phyloP scores from a whole-genome alignment of 1,140 invertebrate species.

The Hormaphis cornu region DNA sequence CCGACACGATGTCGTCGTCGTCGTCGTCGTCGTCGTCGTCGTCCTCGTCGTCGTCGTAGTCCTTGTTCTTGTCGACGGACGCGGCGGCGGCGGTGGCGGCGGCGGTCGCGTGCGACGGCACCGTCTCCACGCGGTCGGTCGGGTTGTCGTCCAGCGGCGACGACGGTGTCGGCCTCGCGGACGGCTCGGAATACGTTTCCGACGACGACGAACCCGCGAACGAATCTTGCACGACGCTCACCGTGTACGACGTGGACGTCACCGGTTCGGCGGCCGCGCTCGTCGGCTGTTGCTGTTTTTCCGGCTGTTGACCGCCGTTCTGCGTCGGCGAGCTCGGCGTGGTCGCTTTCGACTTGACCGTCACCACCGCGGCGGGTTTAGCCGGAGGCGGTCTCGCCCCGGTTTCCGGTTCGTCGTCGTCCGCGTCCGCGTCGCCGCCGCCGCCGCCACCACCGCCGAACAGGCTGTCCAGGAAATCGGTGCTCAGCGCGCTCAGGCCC shows the following conservation, averaged over 20 bases:
- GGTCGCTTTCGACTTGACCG: not conserved
- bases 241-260: slow-evolving; percentile 36
- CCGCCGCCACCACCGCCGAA: slow-evolving; percentile 33
- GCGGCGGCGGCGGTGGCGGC: slow-evolving; percentile 17
- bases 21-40: slow-evolving; percentile 40
- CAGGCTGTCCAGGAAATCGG: slow-evolving; percentile 39
- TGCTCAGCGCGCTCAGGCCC: slow-evolving; percentile 39
- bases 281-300: not conserved
- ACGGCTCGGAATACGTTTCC: not conserved
- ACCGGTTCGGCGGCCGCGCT: slow-evolving; percentile 27
- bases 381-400: not conserved
- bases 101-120: slow-evolving; percentile 28
- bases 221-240: slow-evolving; percentile 33
- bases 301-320: not conserved
- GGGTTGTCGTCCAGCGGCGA: slow-evolving; percentile 32
- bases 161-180: not conserved
- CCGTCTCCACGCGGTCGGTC: slow-evolving; percentile 36
- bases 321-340: not conserved
- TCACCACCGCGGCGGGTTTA: slow-evolving; percentile 1
- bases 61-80: not conserved
- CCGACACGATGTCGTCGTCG: slow-evolving; percentile 35
- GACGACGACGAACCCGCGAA: slow-evolving; percentile 1
- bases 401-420: slow-evolving; percentile 38
- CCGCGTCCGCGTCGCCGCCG: slow-evolving; percentile 34
- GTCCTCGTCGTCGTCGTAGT: slow-evolving; percentile 35